Base-by-base conservation (phyloP, 2,113 vertebrate species). In the Actinemys pallida region DNA sequence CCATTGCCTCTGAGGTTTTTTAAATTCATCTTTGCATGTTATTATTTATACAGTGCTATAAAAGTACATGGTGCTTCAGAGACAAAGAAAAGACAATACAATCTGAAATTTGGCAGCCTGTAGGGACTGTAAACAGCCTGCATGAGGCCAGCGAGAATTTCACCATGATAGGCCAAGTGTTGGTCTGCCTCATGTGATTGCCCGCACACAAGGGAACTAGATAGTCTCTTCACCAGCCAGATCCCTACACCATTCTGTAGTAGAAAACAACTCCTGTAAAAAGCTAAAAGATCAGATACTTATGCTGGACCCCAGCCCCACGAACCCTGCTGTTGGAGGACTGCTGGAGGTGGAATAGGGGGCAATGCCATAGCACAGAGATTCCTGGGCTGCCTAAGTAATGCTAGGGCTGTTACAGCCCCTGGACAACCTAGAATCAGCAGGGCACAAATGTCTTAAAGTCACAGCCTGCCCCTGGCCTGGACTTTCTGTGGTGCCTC, bases 201-300 rank as follows among this genome's bases (percentile, higher is more conserved):
- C 84, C 92, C 81, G 62, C 88, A 62, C 25, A 17, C 39, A 17
- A 82, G 87, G 85, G 80, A 78, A 80, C 2, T 6, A 84, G 69
- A 0, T 81, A 90, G 84, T 52, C 94, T 89, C 45, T 2, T 95
- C 97, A 96, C 35, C 85, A 96, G 94, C 86, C 89, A 78, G 87
- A 89, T 89, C 72, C 90, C 87, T 88, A 57, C 78, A 76, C 54
- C 8, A 0, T 1, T 69, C 80, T 89, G 76, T 81, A 56, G 42
- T 16, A 88, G 72, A 24, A 93, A 69, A 83, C 86, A 78, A 59
- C 31, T 75, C 62, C 72, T 2, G 65, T 62, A 35, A 62, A 16
- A 25, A 69, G 76, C 62, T 93, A 76, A 69, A 82, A 92, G 94
- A n/a, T 6, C 59, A 10, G 29, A 81, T 56, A 86, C 85, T 62